A percentile compares a stretch with the other conserved stretches of the same genome.
Evolutionary conservation across 2,797 vertebrate species (phyloP).

Genomic region (Phrynocephalus forsythii): DNA sequence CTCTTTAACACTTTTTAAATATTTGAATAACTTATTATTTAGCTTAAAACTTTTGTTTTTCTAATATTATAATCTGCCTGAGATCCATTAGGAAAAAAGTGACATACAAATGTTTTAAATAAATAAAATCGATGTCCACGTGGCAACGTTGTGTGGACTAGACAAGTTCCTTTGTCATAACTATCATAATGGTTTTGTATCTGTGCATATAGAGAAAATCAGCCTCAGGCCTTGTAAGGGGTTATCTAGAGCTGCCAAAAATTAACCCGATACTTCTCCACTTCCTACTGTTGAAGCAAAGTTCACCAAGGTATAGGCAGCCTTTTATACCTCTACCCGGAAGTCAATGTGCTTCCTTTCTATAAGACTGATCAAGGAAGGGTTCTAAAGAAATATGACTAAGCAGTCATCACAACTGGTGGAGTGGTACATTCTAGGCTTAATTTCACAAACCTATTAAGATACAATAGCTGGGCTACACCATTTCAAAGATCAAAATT

Average conservation of each 20-base stretch:
- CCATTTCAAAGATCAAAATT: neutral
- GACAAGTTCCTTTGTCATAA: slow-evolving; percentile 1
- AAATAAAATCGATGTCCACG: neutral
- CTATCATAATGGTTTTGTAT: neutral
- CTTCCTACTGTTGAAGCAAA: neutral
- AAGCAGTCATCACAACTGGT: neutral
- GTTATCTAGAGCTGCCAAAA: neutral
- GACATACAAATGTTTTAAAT: too few relatives aligned
- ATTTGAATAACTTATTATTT: too few relatives aligned
- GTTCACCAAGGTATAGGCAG: neutral
- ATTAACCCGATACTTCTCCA: neutral
- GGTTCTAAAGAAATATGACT: neutral
- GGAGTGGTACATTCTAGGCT: neutral
- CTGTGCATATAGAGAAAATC: neutral
- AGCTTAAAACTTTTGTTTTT: too few relatives aligned
- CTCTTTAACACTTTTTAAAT: too few relatives aligned
- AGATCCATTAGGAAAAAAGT: too few relatives aligned
- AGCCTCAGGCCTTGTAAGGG: neutral
- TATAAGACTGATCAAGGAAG: neutral
- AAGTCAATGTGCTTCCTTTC: neutral
- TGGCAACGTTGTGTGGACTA: neutral
- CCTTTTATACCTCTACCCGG: neutral
- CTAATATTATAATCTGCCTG: too few relatives aligned
- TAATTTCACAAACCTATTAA: neutral
- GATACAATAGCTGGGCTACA: neutral